Evolutionary conservation across 2,113 vertebrate genomes (phyloP).

Genomic region (Peucedramus taeniatus): DNA sequence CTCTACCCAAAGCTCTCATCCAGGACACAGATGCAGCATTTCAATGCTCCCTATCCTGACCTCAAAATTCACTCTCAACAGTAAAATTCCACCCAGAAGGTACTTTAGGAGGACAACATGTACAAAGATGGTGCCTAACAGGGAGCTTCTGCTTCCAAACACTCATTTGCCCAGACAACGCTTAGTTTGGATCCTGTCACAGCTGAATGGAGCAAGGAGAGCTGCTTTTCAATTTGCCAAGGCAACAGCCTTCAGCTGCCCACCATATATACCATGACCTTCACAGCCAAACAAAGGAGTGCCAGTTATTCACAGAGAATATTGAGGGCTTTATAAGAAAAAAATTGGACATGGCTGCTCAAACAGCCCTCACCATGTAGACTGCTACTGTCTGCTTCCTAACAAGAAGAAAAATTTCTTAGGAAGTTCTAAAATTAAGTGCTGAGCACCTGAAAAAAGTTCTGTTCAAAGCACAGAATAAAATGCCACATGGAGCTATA

Average conservation of each 20-base stretch:
- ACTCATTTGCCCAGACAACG: neutral
- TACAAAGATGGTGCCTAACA: neutral
- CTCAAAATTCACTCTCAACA: neutral
- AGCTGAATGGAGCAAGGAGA: neutral
- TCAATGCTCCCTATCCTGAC: neutral
- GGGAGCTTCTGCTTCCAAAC: neutral
- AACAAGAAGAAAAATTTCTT: neutral
- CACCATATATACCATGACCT: neutral
- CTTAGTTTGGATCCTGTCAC: neutral
- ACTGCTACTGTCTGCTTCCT: neutral
- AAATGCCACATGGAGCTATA: neutral
- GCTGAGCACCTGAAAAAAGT: neutral
- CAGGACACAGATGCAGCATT: neutral
- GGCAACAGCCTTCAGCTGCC: neutral
- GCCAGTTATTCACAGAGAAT: neutral
- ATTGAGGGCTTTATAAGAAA: neutral
- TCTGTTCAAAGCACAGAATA: neutral
- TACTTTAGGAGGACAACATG: neutral
- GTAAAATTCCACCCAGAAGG: neutral
- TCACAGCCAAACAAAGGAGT: neutral
- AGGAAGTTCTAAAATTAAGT: neutral
- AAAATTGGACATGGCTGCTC: neutral
- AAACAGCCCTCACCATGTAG: neutral
- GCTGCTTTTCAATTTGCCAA: neutral
- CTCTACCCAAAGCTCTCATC: fast-evolving